Percentiles rank a stretch among this genome's conserved stretches.
Evolutionary conservation across 2,113 vertebrate species (phyloP).

Genomic region (Bostrychus sinensis): DNA sequence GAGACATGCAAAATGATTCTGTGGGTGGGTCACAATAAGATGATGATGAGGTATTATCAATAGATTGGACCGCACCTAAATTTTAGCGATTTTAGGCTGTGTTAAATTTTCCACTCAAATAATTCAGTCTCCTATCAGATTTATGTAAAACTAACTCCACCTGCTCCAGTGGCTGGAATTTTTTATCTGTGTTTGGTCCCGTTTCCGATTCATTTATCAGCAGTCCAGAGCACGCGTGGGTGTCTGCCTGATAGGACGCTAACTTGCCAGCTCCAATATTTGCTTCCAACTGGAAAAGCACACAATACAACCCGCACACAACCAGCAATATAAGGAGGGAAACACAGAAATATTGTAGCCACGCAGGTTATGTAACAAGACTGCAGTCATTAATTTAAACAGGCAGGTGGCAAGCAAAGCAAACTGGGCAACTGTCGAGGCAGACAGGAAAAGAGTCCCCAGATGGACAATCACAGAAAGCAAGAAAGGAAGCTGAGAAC

Average conservation of each 20-base stretch:
- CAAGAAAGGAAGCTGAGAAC: conserved; percentile 28
- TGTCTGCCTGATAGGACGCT: conserved; percentile 49
- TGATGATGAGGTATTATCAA: too few relatives aligned
- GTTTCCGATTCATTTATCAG: conserved; percentile 55
- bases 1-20: too few relatives aligned
- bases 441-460: conserved; percentile 50
- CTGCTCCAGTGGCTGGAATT: conserved; percentile 26
- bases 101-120: conserved; percentile 11
- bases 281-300: conserved; percentile 50
- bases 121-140: background rate
- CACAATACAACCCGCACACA: conserved; percentile 16
- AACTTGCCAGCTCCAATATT: conserved; percentile 34
- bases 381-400: conserved; percentile 61
- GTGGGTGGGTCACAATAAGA: too few relatives aligned
- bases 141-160: conserved; percentile 21
- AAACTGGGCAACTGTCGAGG: conserved; percentile 49
- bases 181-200: conserved; percentile 37
- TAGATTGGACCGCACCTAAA: too few relatives aligned
- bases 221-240: conserved; percentile 49
- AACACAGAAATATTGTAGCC: conserved; percentile 20
- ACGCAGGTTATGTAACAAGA: conserved; percentile 60
- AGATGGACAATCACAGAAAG: conserved; percentile 53
- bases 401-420: conserved; percentile 56
- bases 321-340: background rate
- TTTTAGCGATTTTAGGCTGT: too few relatives aligned